Evolutionary conservation across 2,113 vertebrate species (phyloP), one percentile per base, ranked within the genome.

Genomic region (Pteropus alecto): DNA sequence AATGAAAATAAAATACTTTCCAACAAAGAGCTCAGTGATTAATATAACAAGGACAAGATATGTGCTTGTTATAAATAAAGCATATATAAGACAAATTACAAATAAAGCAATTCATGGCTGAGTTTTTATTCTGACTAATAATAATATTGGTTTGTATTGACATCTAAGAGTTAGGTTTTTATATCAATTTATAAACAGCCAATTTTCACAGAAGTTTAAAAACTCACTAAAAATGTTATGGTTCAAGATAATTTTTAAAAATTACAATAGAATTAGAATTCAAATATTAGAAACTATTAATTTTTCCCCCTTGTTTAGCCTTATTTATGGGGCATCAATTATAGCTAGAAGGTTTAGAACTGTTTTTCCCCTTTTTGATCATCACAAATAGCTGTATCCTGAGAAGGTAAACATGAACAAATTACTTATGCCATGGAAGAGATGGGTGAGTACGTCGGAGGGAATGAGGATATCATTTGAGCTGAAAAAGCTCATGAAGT

Each of bases 1-100:
- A 93, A 90, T 93, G 68, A 93, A 95, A 97, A 94, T 95, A 97
- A 98, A 97, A 77, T 87, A 84, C 48, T 96, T 96, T 94, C 70
- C 78, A 93, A 94, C 35, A 73, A 97, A 94, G 67, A 97, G 70
- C 90, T 93, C 92, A 97, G 63, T 97, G 90, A 87, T 97, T 95
- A 95, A 93, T 83, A 93, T 87, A 87, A 81, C 3, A 94, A 77
- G 43, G 91, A 74, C 63, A 84, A 82, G 54, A 93, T 87, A 90
- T 61, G 33, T 95, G 56, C 71, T 94, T 96, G 22, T 87, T 88
- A 96, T 87, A 96, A 96, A 95, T 96, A 94, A 96, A 96, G 46
- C 81, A 93, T 74, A 92, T 71, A 78, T 81, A 87, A 97, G 61
- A 60, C 67, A 91, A 60, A 93, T 94, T 54, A 85, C 10, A 81